Evolutionary conservation across 2,888 invertebrate species (phyloP).

Genomic region (Lasioglossum oenotherae): DNA sequence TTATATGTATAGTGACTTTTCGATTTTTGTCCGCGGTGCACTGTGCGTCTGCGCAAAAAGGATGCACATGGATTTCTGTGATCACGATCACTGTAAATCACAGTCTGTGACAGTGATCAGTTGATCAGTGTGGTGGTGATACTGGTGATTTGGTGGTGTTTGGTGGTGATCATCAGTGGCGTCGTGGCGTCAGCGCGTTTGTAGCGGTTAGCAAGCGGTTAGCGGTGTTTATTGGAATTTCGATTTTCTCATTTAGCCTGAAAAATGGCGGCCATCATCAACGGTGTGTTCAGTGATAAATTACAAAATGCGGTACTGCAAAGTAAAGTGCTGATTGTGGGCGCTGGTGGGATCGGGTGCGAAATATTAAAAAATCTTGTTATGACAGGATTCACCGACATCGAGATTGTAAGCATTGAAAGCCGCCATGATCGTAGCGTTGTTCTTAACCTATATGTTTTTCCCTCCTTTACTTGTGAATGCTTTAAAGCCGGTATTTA

Average conservation of each 20-base stretch:
- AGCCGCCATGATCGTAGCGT: background rate
- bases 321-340: slow-evolving; percentile 94
- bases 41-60: background rate
- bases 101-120: background rate
- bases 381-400: slow-evolving; percentile 95
- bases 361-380: slow-evolving; percentile 99
- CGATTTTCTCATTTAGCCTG: slow-evolving; percentile 21
- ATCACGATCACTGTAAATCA: too few species aligned
- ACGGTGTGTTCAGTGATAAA: slow-evolving; percentile 88
- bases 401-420: slow-evolving; percentile 93
- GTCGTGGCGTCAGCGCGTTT: background rate
- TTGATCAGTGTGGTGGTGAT: background rate
- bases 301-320: slow-evolving; percentile 88
- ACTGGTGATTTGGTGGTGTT: too few species aligned
- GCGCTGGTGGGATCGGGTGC: slow-evolving; percentile 99
- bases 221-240: background rate
- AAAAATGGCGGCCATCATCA: slow-evolving; percentile 88
- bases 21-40: too few species aligned
- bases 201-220: background rate
- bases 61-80: background rate
- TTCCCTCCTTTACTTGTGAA: slow-evolving; percentile 27
- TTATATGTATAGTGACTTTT: too few species aligned
- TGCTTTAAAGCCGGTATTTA: slow-evolving; percentile 1
- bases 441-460: slow-evolving; percentile 39
- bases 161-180: background rate